Conservation (phyloP, 2,888 invertebrate species). For the Cephus nigrinus region DNA sequence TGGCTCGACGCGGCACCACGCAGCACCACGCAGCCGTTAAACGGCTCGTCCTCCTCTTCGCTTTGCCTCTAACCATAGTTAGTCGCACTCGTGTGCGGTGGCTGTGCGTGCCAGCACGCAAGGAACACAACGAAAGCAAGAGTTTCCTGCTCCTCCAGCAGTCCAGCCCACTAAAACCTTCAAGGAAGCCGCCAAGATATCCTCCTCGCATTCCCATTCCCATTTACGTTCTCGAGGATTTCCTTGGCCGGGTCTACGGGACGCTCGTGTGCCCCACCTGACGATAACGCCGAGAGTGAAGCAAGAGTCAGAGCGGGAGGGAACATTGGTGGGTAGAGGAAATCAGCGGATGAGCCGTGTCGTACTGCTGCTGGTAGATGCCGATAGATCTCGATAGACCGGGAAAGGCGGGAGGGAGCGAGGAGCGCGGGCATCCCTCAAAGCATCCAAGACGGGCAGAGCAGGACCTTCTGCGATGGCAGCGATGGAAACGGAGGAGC, state of each 20-base stretch:
- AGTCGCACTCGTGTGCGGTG: too few relatives aligned
- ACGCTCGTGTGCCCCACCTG: slow-evolving; percentile 25
- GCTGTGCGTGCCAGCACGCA: slow-evolving; percentile 8
- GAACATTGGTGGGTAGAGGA: too few relatives aligned
- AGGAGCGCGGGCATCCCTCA: neutral
- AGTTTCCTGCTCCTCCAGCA: neutral
- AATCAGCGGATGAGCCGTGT: too few relatives aligned
- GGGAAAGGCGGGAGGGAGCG: neutral
- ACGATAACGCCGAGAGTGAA: neutral
- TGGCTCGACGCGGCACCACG: slow-evolving; percentile 10
- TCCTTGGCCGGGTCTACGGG: neutral
- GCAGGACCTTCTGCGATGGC: neutral
- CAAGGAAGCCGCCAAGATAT: slow-evolving; percentile 41
- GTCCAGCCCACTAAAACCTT: slow-evolving; percentile 1
- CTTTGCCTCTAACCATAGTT: too few relatives aligned
- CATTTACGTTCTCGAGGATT: too few relatives aligned
- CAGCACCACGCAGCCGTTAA: slow-evolving; percentile 17
- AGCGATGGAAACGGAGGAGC: neutral
- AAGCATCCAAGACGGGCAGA: neutral
- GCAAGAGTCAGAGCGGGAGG: neutral
- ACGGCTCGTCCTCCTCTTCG: slow-evolving; percentile 17
- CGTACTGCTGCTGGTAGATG: too few relatives aligned
- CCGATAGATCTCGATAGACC: too few relatives aligned
- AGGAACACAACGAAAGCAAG: too few relatives aligned
- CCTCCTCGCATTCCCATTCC: too few relatives aligned